These are phyloP conservation scores for Brachypteracias leptosomus DNA, from an alignment of 2,113 vertebrate genomes.

Conservation along the genomic window DNA sequence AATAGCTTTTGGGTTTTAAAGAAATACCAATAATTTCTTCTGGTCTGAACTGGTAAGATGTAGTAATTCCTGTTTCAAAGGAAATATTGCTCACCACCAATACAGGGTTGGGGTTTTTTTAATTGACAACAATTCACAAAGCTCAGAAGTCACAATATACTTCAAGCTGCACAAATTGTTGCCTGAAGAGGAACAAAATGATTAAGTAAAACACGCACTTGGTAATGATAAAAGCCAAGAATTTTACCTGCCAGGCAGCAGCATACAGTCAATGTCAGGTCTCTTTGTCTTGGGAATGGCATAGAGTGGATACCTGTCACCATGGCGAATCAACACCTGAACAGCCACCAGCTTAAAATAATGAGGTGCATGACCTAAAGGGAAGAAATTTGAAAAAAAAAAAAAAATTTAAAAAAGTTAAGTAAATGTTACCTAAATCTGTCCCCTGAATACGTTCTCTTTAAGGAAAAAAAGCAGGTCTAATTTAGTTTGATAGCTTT, in stretches of 20 bases:
- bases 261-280: constrained; percentile 91
- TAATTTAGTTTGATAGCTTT: neutral
- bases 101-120: fast-evolving
- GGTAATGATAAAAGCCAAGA: neutral
- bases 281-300: constrained; percentile 93
- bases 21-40: neutral
- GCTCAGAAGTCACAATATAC: neutral
- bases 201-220: neutral
- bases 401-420: neutral
- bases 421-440: neutral
- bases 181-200: neutral
- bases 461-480: neutral
- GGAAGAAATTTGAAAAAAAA: neutral
- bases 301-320: constrained; percentile 93
- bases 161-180: neutral
- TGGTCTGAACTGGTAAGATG: neutral
- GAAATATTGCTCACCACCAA: neutral
- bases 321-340: constrained; percentile 95
- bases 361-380: constrained; percentile 88
- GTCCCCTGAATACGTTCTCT: neutral
- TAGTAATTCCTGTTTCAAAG: neutral
- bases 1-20: neutral
- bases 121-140: neutral
- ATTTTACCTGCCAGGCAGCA: constrained; percentile 85
- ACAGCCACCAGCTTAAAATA: constrained; percentile 92